A percentile compares a stretch with the other conserved stretches of the same genome.
Conservation (phyloP, 2,797 vertebrate genomes). For the Halcyon smyrnensis region DNA sequence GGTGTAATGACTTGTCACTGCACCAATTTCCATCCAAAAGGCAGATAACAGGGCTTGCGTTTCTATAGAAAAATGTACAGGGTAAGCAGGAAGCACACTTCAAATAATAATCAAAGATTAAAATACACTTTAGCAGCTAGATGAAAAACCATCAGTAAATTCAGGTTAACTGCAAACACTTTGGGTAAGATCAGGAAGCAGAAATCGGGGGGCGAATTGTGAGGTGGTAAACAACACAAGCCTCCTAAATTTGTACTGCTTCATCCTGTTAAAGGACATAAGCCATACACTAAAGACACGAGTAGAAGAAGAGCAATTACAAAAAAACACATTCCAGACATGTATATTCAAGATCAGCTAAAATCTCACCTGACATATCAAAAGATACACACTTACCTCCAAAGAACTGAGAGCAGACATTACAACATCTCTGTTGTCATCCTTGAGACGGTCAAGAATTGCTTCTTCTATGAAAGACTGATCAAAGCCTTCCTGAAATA, state of each 20-base stretch:
- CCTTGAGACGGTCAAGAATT: slow-evolving; percentile 84
- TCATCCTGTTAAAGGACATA: neutral
- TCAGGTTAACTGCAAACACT: neutral
- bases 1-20: neutral
- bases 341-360: neutral
- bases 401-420: slow-evolving; percentile 82
- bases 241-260: neutral
- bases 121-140: neutral
- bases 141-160: neutral
- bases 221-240: neutral
- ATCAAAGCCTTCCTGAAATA: slow-evolving; percentile 84
- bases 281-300: neutral
- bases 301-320: neutral
- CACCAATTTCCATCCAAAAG: neutral
- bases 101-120: neutral
- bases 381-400: slow-evolving; percentile 78
- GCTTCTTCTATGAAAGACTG: slow-evolving; percentile 87
- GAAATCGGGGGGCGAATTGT: neutral
- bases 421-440: slow-evolving; percentile 88
- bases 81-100: neutral
- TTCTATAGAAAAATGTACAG: neutral
- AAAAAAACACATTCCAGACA: neutral
- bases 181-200: neutral
- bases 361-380: neutral
- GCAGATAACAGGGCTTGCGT: neutral